Evolutionary conservation across 2,113 vertebrate species (phyloP).

Genomic region (Pangasianodon hypophthalmus): DNA sequence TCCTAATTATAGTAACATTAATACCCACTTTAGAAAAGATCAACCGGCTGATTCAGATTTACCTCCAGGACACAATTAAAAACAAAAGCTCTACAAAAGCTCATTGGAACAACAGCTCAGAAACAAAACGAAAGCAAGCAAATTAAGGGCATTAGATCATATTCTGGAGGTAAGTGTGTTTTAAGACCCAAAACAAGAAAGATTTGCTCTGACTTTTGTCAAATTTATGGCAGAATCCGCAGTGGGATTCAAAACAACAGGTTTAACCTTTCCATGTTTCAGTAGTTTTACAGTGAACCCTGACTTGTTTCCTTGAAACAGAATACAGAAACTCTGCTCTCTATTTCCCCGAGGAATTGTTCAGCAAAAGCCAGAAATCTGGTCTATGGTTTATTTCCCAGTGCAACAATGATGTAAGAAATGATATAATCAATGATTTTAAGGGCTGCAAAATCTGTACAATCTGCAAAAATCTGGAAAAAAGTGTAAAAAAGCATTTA

Average conservation of each 20-base stretch:
- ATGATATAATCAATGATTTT: not conserved
- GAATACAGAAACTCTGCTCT: not conserved
- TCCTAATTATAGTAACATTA: conserved; percentile 41
- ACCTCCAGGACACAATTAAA: conserved; percentile 47
- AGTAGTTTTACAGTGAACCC: not conserved
- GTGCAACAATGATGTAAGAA: not conserved
- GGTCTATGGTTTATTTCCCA: not conserved
- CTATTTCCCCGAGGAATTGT: not conserved
- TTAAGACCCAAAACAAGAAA: not conserved
- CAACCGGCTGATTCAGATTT: conserved; percentile 17
- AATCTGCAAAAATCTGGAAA: not conserved
- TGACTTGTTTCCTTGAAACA: not conserved
- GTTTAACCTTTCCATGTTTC: not conserved
- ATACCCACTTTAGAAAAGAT: conserved; percentile 9
- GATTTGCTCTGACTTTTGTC: not conserved
- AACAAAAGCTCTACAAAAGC: conserved; percentile 26
- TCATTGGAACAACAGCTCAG: conserved; percentile 37
- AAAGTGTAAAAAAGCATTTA: not conserved
- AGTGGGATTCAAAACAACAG: not conserved
- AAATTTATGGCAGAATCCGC: not conserved
- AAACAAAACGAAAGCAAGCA: conserved; percentile 1
- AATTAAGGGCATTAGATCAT: not conserved
- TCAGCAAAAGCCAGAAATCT: not conserved
- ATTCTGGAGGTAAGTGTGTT: not conserved
- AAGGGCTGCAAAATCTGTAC: not conserved